A percentile compares a stretch with the other conserved stretches of the same genome.
Conservation (phyloP, 1,140 invertebrate genomes). For the Zaprionus tsacasi region DNA sequence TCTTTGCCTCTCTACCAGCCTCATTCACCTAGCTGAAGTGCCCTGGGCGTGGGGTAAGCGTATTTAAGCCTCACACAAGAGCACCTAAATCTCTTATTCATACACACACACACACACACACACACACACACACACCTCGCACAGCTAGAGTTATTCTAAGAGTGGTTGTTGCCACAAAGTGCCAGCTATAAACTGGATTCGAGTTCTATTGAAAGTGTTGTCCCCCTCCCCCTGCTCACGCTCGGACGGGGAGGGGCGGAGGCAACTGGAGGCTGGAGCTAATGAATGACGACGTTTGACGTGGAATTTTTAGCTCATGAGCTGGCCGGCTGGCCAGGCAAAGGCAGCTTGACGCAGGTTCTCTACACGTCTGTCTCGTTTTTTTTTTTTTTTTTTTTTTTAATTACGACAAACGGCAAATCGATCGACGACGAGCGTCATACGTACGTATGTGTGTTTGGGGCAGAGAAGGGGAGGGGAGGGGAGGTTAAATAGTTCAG, state of each 20-base stretch:
- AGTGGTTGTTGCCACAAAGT: slow-evolving; percentile 19
- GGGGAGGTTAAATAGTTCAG: slow-evolving; percentile 59
- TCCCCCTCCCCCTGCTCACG: slow-evolving; percentile 9
- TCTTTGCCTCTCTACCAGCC: neutral
- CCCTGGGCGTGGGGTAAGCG: slow-evolving; percentile 2
- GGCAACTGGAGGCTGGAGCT: slow-evolving; percentile 24
- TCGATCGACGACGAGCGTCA: slow-evolving; percentile 53
- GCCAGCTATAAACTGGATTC: slow-evolving; percentile 67
- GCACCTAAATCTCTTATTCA: slow-evolving; percentile 10
- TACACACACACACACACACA: slow-evolving; percentile 19
- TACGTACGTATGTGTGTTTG: neutral
- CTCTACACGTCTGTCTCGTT: slow-evolving; percentile 54
- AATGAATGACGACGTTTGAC: slow-evolving; percentile 76
- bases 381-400: slow-evolving; percentile 28
- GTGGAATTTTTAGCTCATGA: slow-evolving; percentile 78
- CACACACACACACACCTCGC: neutral
- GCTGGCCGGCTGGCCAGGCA: slow-evolving; percentile 32
- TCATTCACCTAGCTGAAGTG: neutral
- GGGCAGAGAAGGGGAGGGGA: neutral
- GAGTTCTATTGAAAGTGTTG: slow-evolving; percentile 80
- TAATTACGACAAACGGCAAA: slow-evolving; percentile 74
- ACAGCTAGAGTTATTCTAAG: slow-evolving; percentile 32
- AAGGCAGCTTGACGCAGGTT: slow-evolving; percentile 36
- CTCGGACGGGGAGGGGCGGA: too few species aligned
- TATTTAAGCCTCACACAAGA: slow-evolving; percentile 10